Base-by-base conservation (phyloP, 2,797 vertebrate species). In the Intellagama lesueurii region DNA sequence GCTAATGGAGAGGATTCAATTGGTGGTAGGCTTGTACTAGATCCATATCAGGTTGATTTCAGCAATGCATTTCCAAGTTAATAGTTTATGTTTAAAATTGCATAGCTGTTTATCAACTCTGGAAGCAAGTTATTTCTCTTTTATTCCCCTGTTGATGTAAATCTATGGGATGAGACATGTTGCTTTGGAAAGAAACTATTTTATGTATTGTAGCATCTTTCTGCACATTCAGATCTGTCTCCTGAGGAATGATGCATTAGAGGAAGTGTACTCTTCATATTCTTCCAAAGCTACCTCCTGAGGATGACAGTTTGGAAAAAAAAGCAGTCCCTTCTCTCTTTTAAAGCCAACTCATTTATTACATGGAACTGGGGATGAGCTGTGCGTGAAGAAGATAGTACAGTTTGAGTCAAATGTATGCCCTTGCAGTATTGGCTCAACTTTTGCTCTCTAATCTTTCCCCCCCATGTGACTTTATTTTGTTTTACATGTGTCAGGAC, bases 31-130 rank as follows among this genome's bases (percentile, higher is more conserved):
- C 30, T 80, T 80, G 78, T 60, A 47, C 52, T 60, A 47, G 78
- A 60, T 80, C 87, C 52, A 64, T 85, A 93, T 85, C 90, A 68
- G 44, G 72, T 30, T 12, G 30, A 86, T 79, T 40, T 83, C 90
- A 30, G 52, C 56, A 69, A 24, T 49, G 26, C 0, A 0, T 24
- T 90, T 92, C 5, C 11, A 8, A 11, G 4, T 87, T 78, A 69
- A 40, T 52, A 4, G 80, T 86, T 5, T 84, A 52, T 72, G 88
- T 60, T 1, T 1, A 8, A 32, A 81, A 82, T 70, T 40, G 32
- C 26, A 76, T 4, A 70, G 0, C 0, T 75, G n/a, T 17, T 22
- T 17, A 7, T n/a, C 72, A n/a, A 9, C 5, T 47, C 32, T 6
- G 35, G 72, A 78, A 66, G 77, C 26, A 80, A 16, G 52, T 3